Conservation (phyloP, 2,113 vertebrate genomes). For the human region DNA sequence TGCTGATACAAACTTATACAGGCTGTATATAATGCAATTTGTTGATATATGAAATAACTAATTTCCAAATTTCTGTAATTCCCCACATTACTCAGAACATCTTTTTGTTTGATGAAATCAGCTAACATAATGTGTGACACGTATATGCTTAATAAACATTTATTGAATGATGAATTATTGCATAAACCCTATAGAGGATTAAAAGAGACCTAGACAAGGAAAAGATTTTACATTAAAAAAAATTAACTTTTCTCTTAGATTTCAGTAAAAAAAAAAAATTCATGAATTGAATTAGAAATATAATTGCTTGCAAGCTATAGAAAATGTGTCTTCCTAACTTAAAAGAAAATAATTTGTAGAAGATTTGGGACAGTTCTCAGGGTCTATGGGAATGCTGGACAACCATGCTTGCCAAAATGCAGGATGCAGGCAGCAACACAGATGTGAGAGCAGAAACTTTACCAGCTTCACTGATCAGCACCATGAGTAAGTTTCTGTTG, state of each 20-base stretch:
- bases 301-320: neutral
- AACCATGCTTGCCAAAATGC: neutral
- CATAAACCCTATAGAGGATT: neutral
- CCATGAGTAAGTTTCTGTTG: neutral
- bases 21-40: neutral
- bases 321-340: neutral
- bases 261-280: neutral
- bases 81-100: neutral
- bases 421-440: neutral
- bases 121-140: neutral
- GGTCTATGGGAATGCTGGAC: neutral
- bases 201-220: neutral
- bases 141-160: neutral
- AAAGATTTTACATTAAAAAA: constrained; percentile 4
- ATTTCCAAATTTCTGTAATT: neutral
- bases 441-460: neutral
- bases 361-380: neutral
- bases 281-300: constrained; percentile 9
- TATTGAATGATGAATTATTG: neutral
- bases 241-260: neutral
- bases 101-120: neutral
- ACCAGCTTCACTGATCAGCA: neutral
- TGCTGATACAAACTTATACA: neutral
- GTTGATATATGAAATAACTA: neutral
- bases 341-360: neutral